Base-by-base conservation (phyloP, 2,888 invertebrate genomes). In the Colletes collaris region DNA sequence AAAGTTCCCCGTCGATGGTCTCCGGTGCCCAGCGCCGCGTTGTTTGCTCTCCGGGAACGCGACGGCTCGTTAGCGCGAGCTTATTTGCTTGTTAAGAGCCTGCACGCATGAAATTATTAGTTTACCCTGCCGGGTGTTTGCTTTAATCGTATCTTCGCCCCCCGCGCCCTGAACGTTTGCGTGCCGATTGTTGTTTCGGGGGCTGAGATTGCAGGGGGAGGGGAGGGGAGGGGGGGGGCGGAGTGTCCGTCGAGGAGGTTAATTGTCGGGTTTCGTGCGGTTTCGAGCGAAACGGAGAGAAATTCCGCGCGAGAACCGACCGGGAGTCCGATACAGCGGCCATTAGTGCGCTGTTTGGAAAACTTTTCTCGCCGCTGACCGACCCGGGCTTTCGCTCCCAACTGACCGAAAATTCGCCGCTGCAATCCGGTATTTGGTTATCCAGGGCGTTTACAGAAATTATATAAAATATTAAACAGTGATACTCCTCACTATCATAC, bases 31-130 rank as follows among this genome's bases (percentile, higher is more conserved):
- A 27, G 27, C 27, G 27, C 6, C 13, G 11, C 19, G 62, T 46
- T 66, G 53, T 67, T 60, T 73, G 53, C 60, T 16, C 35, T 10
- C 59, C 16, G 62, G 49, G 40, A 50, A 40, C 56, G 37, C 60
- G 56, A 19, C 49, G 37, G 55, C 68, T 62, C 68, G 68, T 60
- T 68, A 62, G 62, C 37, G 37, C 40, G 16, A 44, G 68, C 62
- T 74, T 72, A 66, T 66, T 74, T 69, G 74, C 49, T 63, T 63
- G 68, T 58, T 63, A 49, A 63, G 37, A 63, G 68, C 46, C n/a
- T 11, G 40, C 53, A 27, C 49, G 62, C 37, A 50, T n/a, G 63
- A 56, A 68, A 73, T 73, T 67, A 67, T 74, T 74, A 62, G 68
- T 68, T 67, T 62, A 46, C 53, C 3, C 37, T 52, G 46, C 8